Evolutionary conservation across 2,888 invertebrate genomes (phyloP).

Genomic region (Tenthredo livida): DNA sequence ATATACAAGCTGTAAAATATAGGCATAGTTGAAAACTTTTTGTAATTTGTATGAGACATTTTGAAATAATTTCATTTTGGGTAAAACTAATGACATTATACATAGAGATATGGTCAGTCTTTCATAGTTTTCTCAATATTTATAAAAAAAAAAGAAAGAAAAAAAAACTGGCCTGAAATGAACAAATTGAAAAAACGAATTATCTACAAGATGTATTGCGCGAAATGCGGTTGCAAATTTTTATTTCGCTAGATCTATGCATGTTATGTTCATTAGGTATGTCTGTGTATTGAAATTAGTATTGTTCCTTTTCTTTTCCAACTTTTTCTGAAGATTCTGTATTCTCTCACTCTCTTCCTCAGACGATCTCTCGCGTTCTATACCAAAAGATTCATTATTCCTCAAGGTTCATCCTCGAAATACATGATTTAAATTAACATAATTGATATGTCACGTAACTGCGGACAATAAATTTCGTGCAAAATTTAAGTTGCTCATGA

Average conservation of each 20-base stretch:
- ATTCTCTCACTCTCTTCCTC: neutral
- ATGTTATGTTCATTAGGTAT: too few species aligned
- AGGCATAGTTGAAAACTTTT: neutral
- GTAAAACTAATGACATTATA: neutral
- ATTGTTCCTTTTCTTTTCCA: neutral
- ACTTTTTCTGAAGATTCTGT: neutral
- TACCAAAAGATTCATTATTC: neutral
- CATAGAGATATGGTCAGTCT: too few species aligned
- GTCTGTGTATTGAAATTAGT: neutral
- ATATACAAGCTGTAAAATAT: neutral
- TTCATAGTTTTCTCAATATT: too few species aligned
- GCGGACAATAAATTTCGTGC: neutral
- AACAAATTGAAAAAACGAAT: too few species aligned
- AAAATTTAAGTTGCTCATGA: neutral
- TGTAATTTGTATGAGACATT: neutral
- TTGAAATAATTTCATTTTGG: neutral
- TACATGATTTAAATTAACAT: neutral
- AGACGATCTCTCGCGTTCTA: neutral
- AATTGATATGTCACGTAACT: conserved; percentile 12
- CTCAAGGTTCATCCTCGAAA: neutral
- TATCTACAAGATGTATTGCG: too few species aligned
- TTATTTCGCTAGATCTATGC: too few species aligned
- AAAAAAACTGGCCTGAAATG: too few species aligned
- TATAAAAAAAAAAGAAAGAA: too few species aligned
- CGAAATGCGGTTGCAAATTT: too few species aligned